Percentiles rank a stretch among this genome's conserved stretches.
phyloP scores from a whole-genome alignment of 1,140 invertebrate species.

The Diabrotica virgifera region DNA sequence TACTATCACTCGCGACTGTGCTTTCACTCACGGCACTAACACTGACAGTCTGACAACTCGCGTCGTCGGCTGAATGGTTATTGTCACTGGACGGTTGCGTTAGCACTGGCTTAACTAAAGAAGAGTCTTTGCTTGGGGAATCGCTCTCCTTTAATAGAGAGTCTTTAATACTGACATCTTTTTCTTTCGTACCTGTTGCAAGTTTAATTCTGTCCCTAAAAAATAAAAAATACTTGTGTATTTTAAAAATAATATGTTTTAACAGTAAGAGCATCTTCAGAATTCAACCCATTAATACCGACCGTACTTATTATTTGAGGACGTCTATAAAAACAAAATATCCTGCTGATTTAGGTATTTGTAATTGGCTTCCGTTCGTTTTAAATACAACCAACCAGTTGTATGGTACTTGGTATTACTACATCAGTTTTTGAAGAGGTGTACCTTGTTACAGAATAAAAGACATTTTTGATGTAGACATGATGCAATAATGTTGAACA shows the following conservation, averaged over 20 bases:
- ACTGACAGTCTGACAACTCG: neutral
- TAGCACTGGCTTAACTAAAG: constrained; percentile 12
- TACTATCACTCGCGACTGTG: constrained; percentile 6
- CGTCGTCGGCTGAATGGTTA: constrained; percentile 11
- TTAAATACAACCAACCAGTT: too few relatives aligned
- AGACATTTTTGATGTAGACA: too few relatives aligned
- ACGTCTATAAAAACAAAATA: too few relatives aligned
- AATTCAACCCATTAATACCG: too few relatives aligned
- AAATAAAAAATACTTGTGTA: neutral
- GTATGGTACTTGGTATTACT: too few relatives aligned
- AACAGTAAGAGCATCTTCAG: too few relatives aligned
- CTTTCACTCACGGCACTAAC: constrained; percentile 10
- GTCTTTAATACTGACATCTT: constrained; percentile 32
- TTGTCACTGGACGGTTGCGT: constrained; percentile 29
- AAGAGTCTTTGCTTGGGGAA: constrained; percentile 19
- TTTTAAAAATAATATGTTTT: neutral
- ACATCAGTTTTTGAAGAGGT: too few relatives aligned
- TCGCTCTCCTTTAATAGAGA: constrained; percentile 31
- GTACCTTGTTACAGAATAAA: too few relatives aligned
- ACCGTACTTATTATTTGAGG: too few relatives aligned
- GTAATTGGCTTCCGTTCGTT: too few relatives aligned
- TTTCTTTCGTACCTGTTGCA: constrained; percentile 35
- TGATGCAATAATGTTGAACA: too few relatives aligned
- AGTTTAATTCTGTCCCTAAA: constrained; percentile 38
- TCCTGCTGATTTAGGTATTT: too few relatives aligned